A percentile compares a stretch with the other conserved stretches of the same genome.
Conservation (phyloP, 2,797 vertebrate species). For the Oreochromis grahami region DNA sequence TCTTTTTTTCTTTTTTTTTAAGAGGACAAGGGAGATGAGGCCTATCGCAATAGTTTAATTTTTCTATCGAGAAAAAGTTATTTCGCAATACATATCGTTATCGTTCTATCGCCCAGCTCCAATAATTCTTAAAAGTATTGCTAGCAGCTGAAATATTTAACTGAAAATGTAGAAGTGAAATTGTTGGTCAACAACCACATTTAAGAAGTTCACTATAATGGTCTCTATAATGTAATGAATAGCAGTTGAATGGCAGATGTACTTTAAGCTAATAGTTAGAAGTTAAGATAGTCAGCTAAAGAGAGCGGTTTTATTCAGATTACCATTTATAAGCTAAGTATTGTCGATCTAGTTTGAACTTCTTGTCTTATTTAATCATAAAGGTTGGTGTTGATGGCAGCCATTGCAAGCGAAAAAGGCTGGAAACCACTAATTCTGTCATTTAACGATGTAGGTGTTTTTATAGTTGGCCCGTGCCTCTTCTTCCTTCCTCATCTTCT, state of each 20-base stretch:
- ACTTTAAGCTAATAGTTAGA: not conserved
- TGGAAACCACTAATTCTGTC: not conserved
- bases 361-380: not conserved
- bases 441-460: not conserved
- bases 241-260: not conserved
- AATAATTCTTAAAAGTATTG: not conserved
- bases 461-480: not conserved
- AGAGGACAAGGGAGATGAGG: too few relatives aligned
- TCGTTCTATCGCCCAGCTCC: too few relatives aligned
- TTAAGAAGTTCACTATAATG: not conserved
- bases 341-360: not conserved
- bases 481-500: not conserved
- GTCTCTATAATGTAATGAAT: not conserved
- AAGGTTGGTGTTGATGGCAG: not conserved
- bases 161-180: not conserved
- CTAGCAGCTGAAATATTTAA: not conserved
- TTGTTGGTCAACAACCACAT: not conserved
- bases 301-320: not conserved
- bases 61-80: too few relatives aligned
- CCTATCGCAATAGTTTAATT: too few relatives aligned
- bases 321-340: not conserved
- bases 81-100: too few relatives aligned
- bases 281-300: not conserved
- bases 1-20: too few relatives aligned
- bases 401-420: not conserved